Evolutionary conservation across 2,113 vertebrate species (phyloP).

Genomic region (Cebus imitator): DNA sequence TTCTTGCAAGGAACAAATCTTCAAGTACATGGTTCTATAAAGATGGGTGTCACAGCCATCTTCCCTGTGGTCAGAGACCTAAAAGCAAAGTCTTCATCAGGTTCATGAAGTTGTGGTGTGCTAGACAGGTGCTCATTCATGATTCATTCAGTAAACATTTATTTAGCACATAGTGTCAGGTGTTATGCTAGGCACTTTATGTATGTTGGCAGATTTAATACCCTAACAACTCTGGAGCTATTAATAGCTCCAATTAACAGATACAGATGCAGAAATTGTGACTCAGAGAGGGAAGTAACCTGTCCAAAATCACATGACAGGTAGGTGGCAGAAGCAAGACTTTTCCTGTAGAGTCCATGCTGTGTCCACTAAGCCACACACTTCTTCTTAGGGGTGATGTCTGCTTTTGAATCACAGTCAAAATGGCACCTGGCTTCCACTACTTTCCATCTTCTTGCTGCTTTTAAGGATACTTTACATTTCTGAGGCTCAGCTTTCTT

Average conservation of each 20-base stretch:
- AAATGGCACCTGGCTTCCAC: background rate
- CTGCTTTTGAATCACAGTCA: background rate
- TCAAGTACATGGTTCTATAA: background rate
- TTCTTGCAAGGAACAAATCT: background rate
- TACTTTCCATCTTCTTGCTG: background rate
- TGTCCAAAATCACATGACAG: constrained; percentile 18
- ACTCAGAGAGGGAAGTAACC: constrained; percentile 40
- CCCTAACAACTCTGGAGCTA: constrained; percentile 44
- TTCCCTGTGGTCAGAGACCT: background rate
- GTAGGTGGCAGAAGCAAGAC: background rate
- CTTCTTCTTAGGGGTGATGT: background rate
- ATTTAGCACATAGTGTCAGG: background rate
- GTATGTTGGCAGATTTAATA: constrained; percentile 48
- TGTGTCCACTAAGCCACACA: background rate
- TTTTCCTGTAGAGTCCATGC: background rate
- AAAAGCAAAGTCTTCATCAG: constrained; percentile 29
- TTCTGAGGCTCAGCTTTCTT: background rate
- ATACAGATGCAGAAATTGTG: constrained; percentile 30
- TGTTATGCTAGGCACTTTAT: constrained; percentile 25
- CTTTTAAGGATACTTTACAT: background rate
- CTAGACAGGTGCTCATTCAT: constrained; percentile 27
- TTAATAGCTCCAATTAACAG: constrained; percentile 55
- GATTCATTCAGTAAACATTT: constrained; percentile 59
- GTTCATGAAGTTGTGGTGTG: background rate
- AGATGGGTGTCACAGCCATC: background rate